Evolutionary conservation across 2,797 vertebrate species (phyloP).

Genomic region (Coregonus sp.): DNA sequence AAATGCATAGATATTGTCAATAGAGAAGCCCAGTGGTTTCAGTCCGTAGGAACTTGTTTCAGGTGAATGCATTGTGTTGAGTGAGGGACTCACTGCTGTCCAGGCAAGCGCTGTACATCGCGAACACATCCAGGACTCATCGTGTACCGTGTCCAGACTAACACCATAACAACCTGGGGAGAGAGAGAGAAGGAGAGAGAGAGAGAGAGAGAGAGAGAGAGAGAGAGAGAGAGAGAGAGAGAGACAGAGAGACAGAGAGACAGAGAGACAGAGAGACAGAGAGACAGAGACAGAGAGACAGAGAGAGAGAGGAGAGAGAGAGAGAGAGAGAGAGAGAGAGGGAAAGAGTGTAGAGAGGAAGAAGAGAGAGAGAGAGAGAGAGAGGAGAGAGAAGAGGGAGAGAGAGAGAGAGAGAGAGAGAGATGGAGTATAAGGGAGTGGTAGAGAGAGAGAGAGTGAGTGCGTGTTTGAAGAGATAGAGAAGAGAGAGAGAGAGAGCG

Average conservation of each 20-base stretch:
- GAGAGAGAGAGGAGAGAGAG: background rate
- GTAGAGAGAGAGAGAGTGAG: background rate
- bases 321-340: background rate
- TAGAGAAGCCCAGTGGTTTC: no score
- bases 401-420: background rate
- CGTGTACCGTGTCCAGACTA: slow-evolving; percentile 77
- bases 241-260: background rate
- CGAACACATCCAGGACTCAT: slow-evolving; percentile 86
- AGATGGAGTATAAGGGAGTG: no score
- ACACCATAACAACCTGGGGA: slow-evolving; percentile 90
- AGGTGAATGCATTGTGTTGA: background rate
- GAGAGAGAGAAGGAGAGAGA: background rate
- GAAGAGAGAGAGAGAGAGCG: background rate
- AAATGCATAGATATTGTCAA: no score
- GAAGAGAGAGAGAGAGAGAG: background rate
- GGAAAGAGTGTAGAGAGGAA: no score
- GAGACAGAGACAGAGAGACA: background rate
- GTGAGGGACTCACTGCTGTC: slow-evolving; percentile 80
- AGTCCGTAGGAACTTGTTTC: no score
- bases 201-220: slow-evolving; percentile 5
- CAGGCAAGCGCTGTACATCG: slow-evolving; percentile 84
- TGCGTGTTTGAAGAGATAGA: no score
- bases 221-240: background rate
- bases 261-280: no score
- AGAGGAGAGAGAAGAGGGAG: background rate